These are phyloP conservation scores for Acropternis orthonyx DNA, from an alignment of 2,797 vertebrate genomes.

Conservation along the genomic window DNA sequence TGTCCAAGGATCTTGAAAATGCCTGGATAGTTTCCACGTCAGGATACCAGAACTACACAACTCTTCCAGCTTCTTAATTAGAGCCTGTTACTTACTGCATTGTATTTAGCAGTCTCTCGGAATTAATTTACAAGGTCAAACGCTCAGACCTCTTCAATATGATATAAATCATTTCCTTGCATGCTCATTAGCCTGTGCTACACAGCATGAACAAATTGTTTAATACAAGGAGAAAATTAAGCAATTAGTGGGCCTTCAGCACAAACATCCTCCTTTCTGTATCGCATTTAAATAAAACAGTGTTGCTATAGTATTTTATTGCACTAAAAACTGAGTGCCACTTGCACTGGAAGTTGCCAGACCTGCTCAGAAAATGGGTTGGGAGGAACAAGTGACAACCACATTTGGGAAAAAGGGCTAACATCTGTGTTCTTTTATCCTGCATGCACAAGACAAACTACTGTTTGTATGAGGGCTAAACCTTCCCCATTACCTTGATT, in stretches of 20 bases:
- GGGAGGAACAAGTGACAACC: background rate
- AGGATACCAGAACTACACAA: background rate
- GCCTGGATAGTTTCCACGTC: background rate
- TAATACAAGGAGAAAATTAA: background rate
- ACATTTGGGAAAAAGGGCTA: background rate
- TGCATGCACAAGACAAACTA: background rate
- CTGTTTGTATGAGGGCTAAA: background rate
- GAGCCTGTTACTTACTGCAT: background rate
- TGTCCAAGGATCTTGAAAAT: background rate
- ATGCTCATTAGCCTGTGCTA: background rate
- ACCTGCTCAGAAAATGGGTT: background rate
- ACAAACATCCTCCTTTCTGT: background rate
- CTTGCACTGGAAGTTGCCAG: background rate
- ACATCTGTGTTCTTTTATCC: background rate
- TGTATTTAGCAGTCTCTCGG: background rate
- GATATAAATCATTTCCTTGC: background rate
- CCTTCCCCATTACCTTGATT: background rate
- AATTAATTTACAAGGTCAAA: conserved; percentile 25
- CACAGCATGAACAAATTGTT: background rate
- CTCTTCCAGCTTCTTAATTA: conserved; percentile 4
- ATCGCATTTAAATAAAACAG: background rate
- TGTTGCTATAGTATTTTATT: background rate
- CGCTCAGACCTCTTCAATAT: background rate
- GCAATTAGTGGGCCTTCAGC: background rate
- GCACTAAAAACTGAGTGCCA: background rate